Conservation (phyloP, 1,140 invertebrate genomes). For the Eupristina koningsbergeri region DNA sequence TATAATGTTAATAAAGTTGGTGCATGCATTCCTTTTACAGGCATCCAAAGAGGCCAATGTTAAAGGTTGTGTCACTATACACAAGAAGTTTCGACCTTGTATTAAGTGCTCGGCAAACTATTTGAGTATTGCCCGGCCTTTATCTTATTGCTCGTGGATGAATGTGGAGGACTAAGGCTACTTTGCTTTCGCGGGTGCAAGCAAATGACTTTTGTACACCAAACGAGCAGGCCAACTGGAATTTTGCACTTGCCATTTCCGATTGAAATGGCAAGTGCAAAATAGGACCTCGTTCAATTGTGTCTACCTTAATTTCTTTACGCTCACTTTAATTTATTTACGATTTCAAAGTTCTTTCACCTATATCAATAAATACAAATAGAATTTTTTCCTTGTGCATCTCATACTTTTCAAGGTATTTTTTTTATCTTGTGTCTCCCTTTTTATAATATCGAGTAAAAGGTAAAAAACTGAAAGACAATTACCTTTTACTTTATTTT, state of each 20-base stretch:
- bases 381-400: no score
- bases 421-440: no score
- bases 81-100: not conserved
- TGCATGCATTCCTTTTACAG: not conserved
- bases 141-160: not conserved
- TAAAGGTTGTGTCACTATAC: not conserved
- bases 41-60: not conserved
- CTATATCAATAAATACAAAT: no score
- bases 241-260: not conserved
- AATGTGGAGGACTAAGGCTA: not conserved
- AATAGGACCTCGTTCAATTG: no score
- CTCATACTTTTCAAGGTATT: no score
- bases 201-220: not conserved
- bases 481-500: no score
- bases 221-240: conserved; percentile 5
- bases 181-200: not conserved
- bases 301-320: no score
- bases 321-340: no score
- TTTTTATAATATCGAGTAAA: no score
- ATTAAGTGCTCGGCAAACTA: not conserved
- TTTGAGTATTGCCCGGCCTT: not conserved
- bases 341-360: no score
- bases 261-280: no score
- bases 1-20: not conserved
- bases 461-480: no score